Conservation (phyloP, 2,113 vertebrate species). For the Cyphomyrus discorhynchus region DNA sequence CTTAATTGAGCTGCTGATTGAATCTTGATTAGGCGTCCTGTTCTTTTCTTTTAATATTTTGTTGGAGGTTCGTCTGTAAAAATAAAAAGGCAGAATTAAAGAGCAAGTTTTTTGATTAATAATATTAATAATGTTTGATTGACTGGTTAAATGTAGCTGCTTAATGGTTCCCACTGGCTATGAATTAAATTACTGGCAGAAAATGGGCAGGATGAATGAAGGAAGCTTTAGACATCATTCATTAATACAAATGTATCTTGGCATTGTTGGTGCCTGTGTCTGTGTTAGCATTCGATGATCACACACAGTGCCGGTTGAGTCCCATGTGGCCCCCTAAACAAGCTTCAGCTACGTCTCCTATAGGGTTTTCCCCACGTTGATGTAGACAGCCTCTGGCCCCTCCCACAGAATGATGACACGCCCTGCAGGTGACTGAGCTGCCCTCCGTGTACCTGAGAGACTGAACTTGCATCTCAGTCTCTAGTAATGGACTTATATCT, state of each 20-base stretch:
- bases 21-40: background rate
- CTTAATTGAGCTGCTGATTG: slow-evolving; percentile 6
- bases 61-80: background rate
- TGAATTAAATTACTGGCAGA: background rate
- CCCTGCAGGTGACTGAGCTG: background rate
- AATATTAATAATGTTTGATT: slow-evolving; percentile 4
- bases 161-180: slow-evolving; percentile 8
- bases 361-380: background rate
- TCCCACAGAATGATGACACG: background rate
- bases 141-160: slow-evolving; percentile 1
- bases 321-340: background rate
- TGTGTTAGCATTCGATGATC: background rate
- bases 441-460: background rate
- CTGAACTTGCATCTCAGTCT: background rate
- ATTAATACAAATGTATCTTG: background rate
- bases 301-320: background rate
- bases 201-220: background rate
- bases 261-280: background rate
- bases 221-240: background rate
- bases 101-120: slow-evolving; percentile 5
- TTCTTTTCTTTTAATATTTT: background rate
- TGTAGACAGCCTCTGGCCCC: background rate
- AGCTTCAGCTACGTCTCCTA: background rate
- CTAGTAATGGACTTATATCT: background rate
- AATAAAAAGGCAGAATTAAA: background rate